These are phyloP conservation scores for Euwallacea fornicatus DNA, from an alignment of 1,140 invertebrate species.

Conservation along the genomic window DNA sequence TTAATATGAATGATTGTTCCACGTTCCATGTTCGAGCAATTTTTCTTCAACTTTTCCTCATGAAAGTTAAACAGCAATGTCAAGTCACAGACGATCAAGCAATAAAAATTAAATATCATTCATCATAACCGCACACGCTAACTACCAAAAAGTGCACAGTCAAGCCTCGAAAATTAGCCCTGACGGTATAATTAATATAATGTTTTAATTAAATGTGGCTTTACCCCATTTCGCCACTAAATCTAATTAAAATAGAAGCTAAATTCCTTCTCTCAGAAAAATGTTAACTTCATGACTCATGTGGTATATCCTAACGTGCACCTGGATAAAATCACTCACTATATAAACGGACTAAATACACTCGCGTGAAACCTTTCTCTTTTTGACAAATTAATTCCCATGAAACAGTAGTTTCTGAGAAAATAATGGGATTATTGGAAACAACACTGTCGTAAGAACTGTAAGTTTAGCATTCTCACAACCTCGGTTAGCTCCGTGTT, in stretches of 20 bases:
- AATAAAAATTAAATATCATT: conserved; percentile 28
- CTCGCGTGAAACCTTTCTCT: too few relatives aligned
- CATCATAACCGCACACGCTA: conserved; percentile 29
- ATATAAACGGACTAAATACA: too few relatives aligned
- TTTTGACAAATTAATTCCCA: too few relatives aligned
- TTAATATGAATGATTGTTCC: background rate
- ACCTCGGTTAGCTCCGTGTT: too few relatives aligned
- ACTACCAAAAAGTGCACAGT: conserved; percentile 28
- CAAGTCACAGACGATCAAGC: conserved; percentile 23
- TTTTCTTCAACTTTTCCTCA: background rate
- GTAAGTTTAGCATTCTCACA: too few relatives aligned
- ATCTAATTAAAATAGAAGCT: conserved; percentile 31
- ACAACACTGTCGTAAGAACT: too few relatives aligned
- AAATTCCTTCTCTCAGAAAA: conserved; percentile 1
- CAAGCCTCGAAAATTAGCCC: conserved; percentile 25
- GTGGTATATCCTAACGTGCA: too few relatives aligned
- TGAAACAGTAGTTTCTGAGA: too few relatives aligned
- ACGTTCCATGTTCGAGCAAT: background rate
- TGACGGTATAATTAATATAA: conserved; percentile 32
- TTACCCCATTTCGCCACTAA: conserved; percentile 28
- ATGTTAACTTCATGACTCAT: too few relatives aligned
- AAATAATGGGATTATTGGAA: too few relatives aligned
- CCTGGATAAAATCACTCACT: too few relatives aligned
- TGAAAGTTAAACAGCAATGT: background rate
- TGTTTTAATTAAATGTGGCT: conserved; percentile 34